Percentiles rank a stretch among this genome's conserved stretches.
phyloP scores from a whole-genome alignment of 2,888 invertebrate genomes.

The Anaspis maculata region DNA sequence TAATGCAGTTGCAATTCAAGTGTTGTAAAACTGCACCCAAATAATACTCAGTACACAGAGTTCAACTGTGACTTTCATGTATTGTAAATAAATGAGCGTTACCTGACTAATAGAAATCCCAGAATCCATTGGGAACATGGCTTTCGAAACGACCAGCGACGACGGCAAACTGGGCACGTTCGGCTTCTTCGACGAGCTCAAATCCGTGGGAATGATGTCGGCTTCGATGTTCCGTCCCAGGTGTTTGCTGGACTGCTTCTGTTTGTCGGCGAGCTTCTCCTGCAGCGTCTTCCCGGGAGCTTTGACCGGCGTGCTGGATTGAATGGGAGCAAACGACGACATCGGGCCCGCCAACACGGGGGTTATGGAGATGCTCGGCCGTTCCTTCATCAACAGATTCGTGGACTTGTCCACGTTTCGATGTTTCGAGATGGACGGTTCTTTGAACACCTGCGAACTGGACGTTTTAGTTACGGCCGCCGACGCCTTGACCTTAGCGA shows the following conservation, averaged over 20 bases:
- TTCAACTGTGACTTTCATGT: no score
- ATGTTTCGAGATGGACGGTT: slow-evolving; percentile 1
- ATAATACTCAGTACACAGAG: no score
- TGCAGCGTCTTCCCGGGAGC: slow-evolving; percentile 59
- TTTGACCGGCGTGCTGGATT: slow-evolving; percentile 35
- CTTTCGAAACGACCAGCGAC: slow-evolving; percentile 48
- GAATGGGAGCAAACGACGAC: slow-evolving; percentile 39
- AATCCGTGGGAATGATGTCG: slow-evolving; percentile 18
- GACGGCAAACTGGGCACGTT: slow-evolving; percentile 40
- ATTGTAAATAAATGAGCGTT: no score
- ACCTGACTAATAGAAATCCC: slow-evolving; percentile 39
- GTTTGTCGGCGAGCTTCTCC: slow-evolving; percentile 59
- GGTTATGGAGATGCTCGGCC: slow-evolving; percentile 46
- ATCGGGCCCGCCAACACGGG: slow-evolving; percentile 27
- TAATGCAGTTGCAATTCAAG: no score
- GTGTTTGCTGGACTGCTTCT: slow-evolving; percentile 42
- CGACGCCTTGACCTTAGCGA: slow-evolving; percentile 12
- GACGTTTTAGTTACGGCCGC: slow-evolving; percentile 6
- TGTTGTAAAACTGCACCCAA: no score
- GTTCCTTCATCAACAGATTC: slow-evolving; percentile 35
- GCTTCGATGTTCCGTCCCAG: slow-evolving; percentile 20
- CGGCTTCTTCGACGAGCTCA: slow-evolving; percentile 18
- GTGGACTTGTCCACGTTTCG: slow-evolving; percentile 18
- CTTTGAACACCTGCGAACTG: slow-evolving; percentile 17
- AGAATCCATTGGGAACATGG: slow-evolving; percentile 32